phyloP scores from a whole-genome alignment of 1,140 invertebrate species.

The Elymnias hypermnestra region DNA sequence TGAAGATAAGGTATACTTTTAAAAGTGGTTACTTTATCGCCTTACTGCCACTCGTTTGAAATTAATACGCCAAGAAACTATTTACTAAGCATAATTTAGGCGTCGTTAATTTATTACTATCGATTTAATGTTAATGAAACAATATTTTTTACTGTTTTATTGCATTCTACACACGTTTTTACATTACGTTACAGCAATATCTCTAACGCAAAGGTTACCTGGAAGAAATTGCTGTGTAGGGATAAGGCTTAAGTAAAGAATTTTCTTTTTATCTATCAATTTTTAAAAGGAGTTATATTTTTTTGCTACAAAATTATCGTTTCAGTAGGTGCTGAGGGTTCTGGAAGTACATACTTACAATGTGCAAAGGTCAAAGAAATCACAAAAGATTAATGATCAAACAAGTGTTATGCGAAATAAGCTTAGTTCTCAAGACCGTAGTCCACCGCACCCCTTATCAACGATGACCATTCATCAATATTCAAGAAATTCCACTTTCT shows the following conservation, averaged over 20 bases:
- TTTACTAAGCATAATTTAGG: not conserved
- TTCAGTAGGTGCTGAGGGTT: too few relatives aligned
- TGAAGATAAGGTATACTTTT: slow-evolving; percentile 1
- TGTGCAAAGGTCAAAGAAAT: slow-evolving; percentile 34
- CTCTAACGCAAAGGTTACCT: too few relatives aligned
- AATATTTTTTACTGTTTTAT: too few relatives aligned
- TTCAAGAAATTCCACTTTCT: slow-evolving; percentile 69
- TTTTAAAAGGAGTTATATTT: too few relatives aligned
- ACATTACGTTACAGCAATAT: too few relatives aligned
- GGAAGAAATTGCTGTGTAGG: too few relatives aligned
- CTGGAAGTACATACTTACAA: not conserved
- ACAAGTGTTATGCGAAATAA: slow-evolving; percentile 43
- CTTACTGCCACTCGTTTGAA: not conserved
- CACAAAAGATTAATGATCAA: slow-evolving; percentile 51
- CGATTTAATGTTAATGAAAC: too few relatives aligned
- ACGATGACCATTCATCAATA: slow-evolving; percentile 50
- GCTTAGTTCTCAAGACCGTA: slow-evolving; percentile 39
- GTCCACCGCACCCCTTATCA: slow-evolving; percentile 17
- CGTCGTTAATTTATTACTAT: too few relatives aligned
- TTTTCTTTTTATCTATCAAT: too few relatives aligned
- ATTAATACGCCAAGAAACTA: slow-evolving; percentile 1
- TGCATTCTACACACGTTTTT: too few relatives aligned
- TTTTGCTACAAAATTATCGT: too few relatives aligned
- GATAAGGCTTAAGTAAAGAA: too few relatives aligned
- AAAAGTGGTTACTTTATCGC: not conserved